These are phyloP conservation scores for Urophycis tenuis DNA, from an alignment of 2,797 vertebrate genomes.

Conservation along the genomic window DNA sequence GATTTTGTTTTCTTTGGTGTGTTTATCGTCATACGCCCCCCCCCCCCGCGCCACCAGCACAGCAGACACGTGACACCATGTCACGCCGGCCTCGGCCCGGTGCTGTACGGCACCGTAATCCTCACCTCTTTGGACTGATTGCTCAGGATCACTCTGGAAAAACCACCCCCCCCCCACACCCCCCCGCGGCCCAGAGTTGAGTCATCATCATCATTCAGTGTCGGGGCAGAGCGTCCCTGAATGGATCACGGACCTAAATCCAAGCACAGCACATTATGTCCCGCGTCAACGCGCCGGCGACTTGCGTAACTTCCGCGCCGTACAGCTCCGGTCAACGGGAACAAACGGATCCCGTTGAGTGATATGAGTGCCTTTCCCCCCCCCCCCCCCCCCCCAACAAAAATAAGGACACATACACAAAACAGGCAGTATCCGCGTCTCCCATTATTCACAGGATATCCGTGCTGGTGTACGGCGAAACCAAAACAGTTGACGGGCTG, in stretches of 20 bases:
- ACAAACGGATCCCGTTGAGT: neutral
- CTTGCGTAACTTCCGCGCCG: neutral
- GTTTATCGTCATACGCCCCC: neutral
- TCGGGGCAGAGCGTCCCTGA: constrained; percentile 17
- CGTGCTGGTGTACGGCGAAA: neutral
- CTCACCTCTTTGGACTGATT: constrained; percentile 31
- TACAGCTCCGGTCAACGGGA: neutral
- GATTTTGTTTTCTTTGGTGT: neutral
- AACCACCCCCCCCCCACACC: constrained; percentile 23
- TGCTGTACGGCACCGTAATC: neutral
- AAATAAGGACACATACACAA: neutral
- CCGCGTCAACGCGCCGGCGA: neutral
- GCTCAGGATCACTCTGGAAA: constrained; percentile 12
- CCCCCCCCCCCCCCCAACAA: too few species aligned
- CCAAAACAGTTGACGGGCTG: neutral
- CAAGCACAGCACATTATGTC: constrained; percentile 22
- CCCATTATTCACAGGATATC: neutral
- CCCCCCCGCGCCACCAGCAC: too few species aligned
- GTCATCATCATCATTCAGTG: constrained; percentile 25
- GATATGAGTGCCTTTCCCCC: neutral
- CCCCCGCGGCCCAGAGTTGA: constrained; percentile 19
- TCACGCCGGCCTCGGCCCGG: neutral
- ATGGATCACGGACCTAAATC: neutral
- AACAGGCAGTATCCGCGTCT: neutral
- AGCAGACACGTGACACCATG: neutral